Evolutionary conservation across 2,113 vertebrate species (phyloP).

Genomic region (Eptesicus fuscus): DNA sequence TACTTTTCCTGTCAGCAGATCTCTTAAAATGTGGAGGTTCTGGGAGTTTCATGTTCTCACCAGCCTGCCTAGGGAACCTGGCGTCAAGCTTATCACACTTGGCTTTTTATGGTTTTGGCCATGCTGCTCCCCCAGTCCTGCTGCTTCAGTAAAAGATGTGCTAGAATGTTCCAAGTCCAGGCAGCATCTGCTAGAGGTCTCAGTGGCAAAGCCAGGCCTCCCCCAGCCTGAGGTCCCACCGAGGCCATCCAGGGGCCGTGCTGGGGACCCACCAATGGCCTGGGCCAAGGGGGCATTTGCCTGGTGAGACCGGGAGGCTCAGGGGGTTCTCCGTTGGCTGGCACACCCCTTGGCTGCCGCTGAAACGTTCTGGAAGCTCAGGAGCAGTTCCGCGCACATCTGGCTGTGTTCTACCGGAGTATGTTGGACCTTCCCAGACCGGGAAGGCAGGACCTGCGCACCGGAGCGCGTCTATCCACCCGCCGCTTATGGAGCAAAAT

Average conservation of each 20-base stretch:
- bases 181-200: background rate
- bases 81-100: background rate
- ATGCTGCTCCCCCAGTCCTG: background rate
- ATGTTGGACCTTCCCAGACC: background rate
- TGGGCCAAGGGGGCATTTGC: background rate
- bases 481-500: conserved; percentile 47
- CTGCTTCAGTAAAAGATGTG: background rate
- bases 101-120: background rate
- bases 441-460: conserved; percentile 68
- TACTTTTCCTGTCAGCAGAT: too few species aligned
- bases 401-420: conserved; percentile 67
- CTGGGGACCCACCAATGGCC: background rate
- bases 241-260: background rate
- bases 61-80: background rate
- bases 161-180: background rate
- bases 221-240: rapidly evolving
- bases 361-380: conserved; percentile 70
- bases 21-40: background rate
- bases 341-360: conserved; percentile 32
- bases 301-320: background rate
- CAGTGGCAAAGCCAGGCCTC: background rate
- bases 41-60: background rate
- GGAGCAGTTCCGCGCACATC: conserved; percentile 56
- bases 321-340: background rate
- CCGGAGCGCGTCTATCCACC: conserved; percentile 67